These are phyloP conservation scores for Synergus laeviventris DNA, from an alignment of 2,888 invertebrate genomes.

Conservation along the genomic window DNA sequence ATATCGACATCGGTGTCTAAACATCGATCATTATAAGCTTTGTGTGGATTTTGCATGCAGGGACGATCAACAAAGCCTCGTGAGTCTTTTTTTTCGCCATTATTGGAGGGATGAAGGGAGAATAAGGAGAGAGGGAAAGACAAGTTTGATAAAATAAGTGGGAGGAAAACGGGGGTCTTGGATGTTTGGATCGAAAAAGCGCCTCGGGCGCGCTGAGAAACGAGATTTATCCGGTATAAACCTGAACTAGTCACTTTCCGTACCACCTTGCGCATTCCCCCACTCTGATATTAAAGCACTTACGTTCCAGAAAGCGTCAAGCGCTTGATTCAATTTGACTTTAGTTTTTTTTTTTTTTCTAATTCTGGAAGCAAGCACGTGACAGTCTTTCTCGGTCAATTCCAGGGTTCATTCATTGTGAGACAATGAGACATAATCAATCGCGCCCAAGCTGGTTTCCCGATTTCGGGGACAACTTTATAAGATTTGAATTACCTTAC, in stretches of 20 bases:
- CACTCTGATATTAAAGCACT: conserved; percentile 2
- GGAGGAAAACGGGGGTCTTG: background rate
- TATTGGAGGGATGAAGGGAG: background rate
- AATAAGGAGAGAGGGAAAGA: background rate
- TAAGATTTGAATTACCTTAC: no score
- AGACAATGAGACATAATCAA: background rate
- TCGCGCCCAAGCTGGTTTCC: no score
- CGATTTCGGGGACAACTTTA: no score
- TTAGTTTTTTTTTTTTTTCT: background rate
- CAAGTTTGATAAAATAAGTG: conserved; percentile 4
- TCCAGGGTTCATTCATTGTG: background rate
- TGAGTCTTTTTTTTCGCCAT: background rate
- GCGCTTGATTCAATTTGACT: conserved; percentile 8
- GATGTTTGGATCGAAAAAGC: conserved; percentile 46
- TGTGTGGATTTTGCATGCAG: no score
- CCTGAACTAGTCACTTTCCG: conserved; percentile 65
- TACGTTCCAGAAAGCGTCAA: conserved; percentile 1
- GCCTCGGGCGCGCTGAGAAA: conserved; percentile 60
- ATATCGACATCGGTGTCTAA: no score
- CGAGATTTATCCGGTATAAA: conserved; percentile 72
- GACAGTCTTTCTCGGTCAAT: background rate
- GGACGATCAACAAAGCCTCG: background rate
- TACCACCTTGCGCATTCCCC: conserved; percentile 60
- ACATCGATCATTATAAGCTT: no score
- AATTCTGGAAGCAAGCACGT: background rate